A percentile compares a stretch with the other conserved stretches of the same genome.
Evolutionary conservation across 2,113 vertebrate genomes (phyloP).

Genomic region (Ellobius talpinus): DNA sequence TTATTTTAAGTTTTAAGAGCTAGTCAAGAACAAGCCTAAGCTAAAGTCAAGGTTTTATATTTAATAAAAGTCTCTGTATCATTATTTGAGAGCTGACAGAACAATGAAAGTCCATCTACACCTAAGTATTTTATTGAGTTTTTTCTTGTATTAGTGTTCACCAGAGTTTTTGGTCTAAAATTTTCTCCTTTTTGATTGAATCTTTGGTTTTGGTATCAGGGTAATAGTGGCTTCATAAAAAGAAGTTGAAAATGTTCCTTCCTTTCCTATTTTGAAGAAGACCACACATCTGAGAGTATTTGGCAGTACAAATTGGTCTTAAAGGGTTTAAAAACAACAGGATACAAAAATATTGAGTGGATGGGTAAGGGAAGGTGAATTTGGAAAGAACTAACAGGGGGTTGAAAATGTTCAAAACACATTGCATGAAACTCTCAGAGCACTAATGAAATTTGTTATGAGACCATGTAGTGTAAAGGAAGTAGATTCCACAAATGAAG

Average conservation of each 20-base stretch:
- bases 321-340: neutral
- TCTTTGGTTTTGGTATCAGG: neutral
- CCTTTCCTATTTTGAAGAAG: neutral
- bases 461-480: neutral
- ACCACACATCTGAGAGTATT: neutral
- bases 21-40: neutral
- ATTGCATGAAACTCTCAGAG: neutral
- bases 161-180: neutral
- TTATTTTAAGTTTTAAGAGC: neutral
- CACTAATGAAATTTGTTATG: neutral
- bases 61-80: neutral
- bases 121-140: neutral
- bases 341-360: neutral
- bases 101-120: neutral
- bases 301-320: neutral
- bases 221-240: neutral
- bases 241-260: neutral
- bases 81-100: neutral
- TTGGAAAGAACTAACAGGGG: neutral
- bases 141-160: neutral
- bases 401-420: neutral
- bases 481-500: slow-evolving; percentile 47
- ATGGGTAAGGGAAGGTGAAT: neutral
- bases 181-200: neutral
- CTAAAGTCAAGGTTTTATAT: neutral